Evolutionary conservation across 1,140 invertebrate genomes (phyloP).

Genomic region (Meloidogyne hapla): DNA sequence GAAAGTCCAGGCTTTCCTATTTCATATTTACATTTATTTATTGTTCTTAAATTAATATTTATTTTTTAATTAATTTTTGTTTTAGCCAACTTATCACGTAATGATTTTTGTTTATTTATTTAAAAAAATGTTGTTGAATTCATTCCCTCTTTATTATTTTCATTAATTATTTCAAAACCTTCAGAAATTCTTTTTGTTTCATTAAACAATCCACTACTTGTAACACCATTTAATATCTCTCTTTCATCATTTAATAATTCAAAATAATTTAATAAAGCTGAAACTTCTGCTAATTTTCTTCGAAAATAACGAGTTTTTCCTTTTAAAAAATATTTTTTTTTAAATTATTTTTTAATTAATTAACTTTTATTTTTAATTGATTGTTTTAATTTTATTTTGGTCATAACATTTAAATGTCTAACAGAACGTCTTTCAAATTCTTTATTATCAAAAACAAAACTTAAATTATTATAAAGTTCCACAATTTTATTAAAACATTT

Average conservation of each 20-base stretch:
- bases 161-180: not conserved
- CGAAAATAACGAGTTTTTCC: conserved; percentile 7
- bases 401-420: not conserved
- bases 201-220: not conserved
- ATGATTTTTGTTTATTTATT: not conserved
- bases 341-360: not conserved
- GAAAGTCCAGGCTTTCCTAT: conserved; percentile 6
- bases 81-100: not conserved
- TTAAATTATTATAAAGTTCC: not conserved
- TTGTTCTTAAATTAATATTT: not conserved
- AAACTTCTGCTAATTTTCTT: not conserved
- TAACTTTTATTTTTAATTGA: conserved; percentile 8
- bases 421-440: not conserved
- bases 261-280: not conserved
- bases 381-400: not conserved
- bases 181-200: not conserved
- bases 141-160: not conserved
- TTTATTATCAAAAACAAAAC: not conserved
- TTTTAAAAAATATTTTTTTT: not conserved
- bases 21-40: not conserved
- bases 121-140: not conserved
- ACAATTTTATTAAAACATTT: not conserved
- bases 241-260: not conserved
- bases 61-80: not conserved
- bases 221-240: not conserved